Percentiles rank a stretch among this genome's conserved stretches.
Conservation (phyloP, 2,888 invertebrate species). For the Melieria picta region DNA sequence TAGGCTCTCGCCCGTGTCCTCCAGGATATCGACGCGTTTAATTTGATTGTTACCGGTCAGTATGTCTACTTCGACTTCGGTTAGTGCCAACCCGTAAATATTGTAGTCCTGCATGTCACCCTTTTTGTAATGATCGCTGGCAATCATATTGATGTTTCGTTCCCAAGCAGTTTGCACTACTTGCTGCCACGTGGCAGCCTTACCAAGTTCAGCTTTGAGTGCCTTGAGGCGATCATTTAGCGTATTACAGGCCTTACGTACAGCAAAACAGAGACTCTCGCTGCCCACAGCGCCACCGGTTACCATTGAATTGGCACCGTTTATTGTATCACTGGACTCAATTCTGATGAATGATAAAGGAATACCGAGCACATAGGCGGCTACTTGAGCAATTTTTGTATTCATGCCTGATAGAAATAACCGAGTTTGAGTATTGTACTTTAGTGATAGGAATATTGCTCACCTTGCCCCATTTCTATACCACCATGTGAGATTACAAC, state of each 20-base stretch:
- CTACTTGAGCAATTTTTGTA: constrained; percentile 79
- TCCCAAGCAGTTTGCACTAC: constrained; percentile 68
- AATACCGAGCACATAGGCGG: constrained; percentile 75
- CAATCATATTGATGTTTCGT: constrained; percentile 70
- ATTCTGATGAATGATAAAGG: constrained; percentile 73
- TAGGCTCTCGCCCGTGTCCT: constrained; percentile 77
- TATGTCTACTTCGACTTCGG: constrained; percentile 81
- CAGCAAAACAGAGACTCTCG: constrained; percentile 71
- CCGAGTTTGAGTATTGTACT: not conserved
- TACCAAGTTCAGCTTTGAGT: constrained; percentile 50
- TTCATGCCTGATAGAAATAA: constrained; percentile 51
- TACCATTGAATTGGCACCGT: constrained; percentile 72
- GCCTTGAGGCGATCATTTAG: constrained; percentile 72
- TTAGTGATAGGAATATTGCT: not conserved
- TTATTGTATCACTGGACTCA: constrained; percentile 72
- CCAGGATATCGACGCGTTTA: constrained; percentile 74
- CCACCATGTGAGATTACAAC: constrained; percentile 77
- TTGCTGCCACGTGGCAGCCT: constrained; percentile 68
- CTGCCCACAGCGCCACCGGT: constrained; percentile 78
- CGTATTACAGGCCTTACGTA: constrained; percentile 72
- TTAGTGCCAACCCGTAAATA: constrained; percentile 72
- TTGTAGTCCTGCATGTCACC: constrained; percentile 69
- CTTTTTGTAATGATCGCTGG: constrained; percentile 69
- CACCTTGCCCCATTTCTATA: constrained; percentile 81
- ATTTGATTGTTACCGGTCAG: constrained; percentile 78